Conservation (phyloP, 2,113 vertebrate genomes). For the Furnarius figulus region DNA sequence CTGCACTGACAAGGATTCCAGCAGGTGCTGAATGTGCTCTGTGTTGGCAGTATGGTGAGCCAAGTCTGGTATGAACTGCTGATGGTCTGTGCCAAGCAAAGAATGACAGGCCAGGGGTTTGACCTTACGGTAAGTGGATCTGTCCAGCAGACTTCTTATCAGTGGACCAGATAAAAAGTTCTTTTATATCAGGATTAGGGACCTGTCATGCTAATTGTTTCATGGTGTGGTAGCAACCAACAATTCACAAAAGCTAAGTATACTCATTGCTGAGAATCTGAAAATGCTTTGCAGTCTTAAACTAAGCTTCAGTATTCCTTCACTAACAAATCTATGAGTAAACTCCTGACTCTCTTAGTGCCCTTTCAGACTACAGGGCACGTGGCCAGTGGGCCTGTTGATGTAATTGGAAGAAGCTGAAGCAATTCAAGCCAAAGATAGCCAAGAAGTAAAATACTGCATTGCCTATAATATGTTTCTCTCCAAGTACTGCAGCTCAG, state of each 20-base stretch:
- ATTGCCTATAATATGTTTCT: background rate
- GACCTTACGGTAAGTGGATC: background rate
- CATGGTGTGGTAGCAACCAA: background rate
- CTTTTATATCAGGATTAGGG: slow-evolving; percentile 6
- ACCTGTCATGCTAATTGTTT: slow-evolving; percentile 33
- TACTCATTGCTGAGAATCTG: background rate
- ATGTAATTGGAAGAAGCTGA: background rate
- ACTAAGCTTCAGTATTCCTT: background rate
- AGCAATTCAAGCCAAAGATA: background rate
- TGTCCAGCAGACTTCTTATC: background rate
- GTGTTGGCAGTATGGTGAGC: background rate
- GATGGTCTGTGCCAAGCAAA: background rate
- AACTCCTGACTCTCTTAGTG: background rate
- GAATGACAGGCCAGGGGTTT: background rate
- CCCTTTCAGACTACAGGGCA: background rate
- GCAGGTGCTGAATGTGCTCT: background rate
- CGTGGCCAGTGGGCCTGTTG: background rate
- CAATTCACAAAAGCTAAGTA: background rate
- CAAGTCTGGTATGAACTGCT: background rate
- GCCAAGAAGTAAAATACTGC: background rate
- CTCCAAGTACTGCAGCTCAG: background rate
- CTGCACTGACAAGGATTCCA: background rate
- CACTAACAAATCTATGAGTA: background rate
- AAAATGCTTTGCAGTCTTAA: background rate
- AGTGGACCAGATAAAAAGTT: background rate